A percentile compares a stretch with the other conserved stretches of the same genome.
Conservation (phyloP, 1,140 invertebrate genomes). For the Dolichoris vasculosae region DNA sequence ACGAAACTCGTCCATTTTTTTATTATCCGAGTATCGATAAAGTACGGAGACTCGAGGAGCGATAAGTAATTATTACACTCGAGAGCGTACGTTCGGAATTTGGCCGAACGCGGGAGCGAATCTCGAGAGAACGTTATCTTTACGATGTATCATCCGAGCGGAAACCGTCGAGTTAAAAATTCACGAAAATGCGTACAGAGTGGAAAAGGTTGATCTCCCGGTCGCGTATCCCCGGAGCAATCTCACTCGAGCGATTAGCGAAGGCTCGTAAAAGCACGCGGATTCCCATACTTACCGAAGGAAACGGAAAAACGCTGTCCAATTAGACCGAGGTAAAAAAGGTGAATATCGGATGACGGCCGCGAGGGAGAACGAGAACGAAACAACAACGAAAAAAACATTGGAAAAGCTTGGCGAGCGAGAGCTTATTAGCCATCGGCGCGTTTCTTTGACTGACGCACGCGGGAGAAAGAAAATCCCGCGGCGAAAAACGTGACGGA, state of each 20-base stretch:
- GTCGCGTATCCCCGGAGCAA: background rate
- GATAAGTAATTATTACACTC: too few species aligned
- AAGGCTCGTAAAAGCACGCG: background rate
- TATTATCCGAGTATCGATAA: too few species aligned
- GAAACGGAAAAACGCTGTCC: background rate
- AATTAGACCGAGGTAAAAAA: background rate
- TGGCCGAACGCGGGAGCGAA: too few species aligned
- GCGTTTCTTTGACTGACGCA: background rate
- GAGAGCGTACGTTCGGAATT: too few species aligned
- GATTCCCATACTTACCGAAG: background rate
- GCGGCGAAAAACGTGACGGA: conserved; percentile 34
- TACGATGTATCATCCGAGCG: too few species aligned
- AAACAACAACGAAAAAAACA: background rate
- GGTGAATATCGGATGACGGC: background rate
- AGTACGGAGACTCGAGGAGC: too few species aligned
- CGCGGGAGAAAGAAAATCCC: conserved; percentile 29
- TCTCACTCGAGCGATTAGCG: background rate
- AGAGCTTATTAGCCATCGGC: background rate
- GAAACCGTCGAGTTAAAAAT: too few species aligned
- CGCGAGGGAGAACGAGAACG: background rate
- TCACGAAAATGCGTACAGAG: too few species aligned
- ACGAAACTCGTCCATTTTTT: too few species aligned
- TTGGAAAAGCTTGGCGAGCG: background rate
- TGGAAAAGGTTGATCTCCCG: too few species aligned
- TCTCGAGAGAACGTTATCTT: too few species aligned